Conservation (phyloP, 2,113 vertebrate genomes). For the Forbesichthys papilliferus region DNA sequence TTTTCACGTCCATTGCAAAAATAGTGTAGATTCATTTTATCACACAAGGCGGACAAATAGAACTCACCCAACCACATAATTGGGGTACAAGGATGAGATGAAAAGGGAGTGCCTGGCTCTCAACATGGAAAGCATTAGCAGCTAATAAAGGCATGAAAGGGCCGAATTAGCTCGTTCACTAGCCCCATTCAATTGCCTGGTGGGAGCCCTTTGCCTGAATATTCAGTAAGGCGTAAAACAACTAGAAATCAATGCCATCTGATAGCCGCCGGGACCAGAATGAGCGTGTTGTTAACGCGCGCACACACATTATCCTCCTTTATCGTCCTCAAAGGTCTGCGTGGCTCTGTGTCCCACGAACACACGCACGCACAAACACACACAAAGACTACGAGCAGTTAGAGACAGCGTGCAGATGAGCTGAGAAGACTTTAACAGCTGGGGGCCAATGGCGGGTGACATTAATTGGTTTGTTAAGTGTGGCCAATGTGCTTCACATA, state of each 20-base stretch:
- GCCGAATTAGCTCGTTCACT: constrained; percentile 60
- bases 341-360: background rate
- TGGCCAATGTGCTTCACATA: constrained; percentile 38
- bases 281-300: constrained; percentile 28
- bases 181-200: constrained; percentile 47
- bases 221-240: constrained; percentile 44
- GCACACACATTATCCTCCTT: constrained; percentile 7
- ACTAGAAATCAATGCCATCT: constrained; percentile 61
- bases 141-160: constrained; percentile 74
- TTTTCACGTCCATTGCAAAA: constrained; percentile 22
- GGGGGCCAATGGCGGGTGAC: constrained; percentile 20
- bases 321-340: background rate
- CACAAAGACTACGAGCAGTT: background rate
- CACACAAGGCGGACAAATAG: constrained; percentile 26
- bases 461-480: constrained; percentile 17
- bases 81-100: constrained; percentile 51
- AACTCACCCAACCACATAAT: constrained; percentile 50
- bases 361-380: too few species aligned
- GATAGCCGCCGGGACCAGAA: constrained; percentile 20
- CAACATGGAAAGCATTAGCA: constrained; percentile 69
- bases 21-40: constrained; percentile 22
- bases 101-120: constrained; percentile 53
- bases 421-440: constrained; percentile 25
- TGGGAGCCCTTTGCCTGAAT: constrained; percentile 51
- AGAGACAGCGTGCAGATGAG: constrained; percentile 13